These are phyloP conservation scores for Dolichotis patagonum DNA, from an alignment of 2,113 vertebrate species.

Conservation along the genomic window DNA sequence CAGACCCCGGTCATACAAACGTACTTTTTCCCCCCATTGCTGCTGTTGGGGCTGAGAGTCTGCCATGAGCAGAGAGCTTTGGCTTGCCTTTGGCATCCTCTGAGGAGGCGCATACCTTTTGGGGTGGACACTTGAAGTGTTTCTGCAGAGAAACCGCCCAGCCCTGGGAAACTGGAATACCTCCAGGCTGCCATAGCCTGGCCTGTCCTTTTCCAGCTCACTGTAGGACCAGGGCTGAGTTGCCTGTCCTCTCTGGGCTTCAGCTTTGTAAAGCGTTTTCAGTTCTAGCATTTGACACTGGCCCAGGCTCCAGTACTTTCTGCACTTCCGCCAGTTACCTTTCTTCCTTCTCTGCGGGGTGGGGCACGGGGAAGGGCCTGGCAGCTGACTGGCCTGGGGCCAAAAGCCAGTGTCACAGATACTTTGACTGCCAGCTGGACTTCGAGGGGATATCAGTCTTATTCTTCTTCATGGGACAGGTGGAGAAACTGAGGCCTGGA, in stretches of 20 bases:
- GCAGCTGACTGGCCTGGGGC: not conserved
- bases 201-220: not conserved
- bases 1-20: rapidly evolving
- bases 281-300: not conserved
- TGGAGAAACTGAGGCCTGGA: constrained; percentile 8
- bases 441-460: not conserved
- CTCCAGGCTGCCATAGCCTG: not conserved
- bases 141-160: not conserved
- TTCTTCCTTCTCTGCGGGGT: not conserved
- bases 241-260: not conserved
- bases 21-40: not conserved
- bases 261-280: not conserved
- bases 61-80: not conserved
- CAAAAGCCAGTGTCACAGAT: not conserved
- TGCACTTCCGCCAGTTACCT: not conserved
- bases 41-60: not conserved
- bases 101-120: not conserved
- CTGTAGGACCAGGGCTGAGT: not conserved
- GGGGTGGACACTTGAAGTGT: not conserved
- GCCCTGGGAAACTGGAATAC: not conserved
- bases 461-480: not conserved
- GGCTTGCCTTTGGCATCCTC: not conserved
- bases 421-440: not conserved
- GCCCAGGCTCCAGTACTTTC: not conserved
- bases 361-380: not conserved